phyloP scores from a whole-genome alignment of 2,797 vertebrate species.

The Erethizon dorsatum region DNA sequence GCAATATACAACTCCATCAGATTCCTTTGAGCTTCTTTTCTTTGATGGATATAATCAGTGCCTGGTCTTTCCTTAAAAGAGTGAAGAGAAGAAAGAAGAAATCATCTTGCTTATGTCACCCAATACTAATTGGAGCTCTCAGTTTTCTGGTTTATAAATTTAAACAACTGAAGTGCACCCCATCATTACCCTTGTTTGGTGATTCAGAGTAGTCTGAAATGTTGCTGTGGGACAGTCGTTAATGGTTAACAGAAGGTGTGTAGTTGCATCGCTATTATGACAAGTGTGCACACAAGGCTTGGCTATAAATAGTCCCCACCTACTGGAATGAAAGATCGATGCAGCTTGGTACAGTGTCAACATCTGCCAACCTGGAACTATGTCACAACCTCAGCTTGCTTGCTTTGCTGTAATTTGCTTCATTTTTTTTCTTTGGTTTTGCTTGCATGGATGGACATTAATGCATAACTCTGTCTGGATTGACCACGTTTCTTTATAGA shows the following conservation, averaged over 20 bases:
- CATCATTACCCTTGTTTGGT: slow-evolving; percentile 50
- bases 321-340: slow-evolving; percentile 29
- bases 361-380: slow-evolving; percentile 51
- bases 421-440: slow-evolving; percentile 30
- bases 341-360: slow-evolving; percentile 58
- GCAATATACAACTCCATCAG: background rate
- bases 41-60: background rate
- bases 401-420: background rate
- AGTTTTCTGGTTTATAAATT: background rate
- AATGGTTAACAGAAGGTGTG: slow-evolving; percentile 83
- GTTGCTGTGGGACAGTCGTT: slow-evolving; percentile 6
- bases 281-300: slow-evolving; percentile 50
- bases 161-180: slow-evolving; percentile 1
- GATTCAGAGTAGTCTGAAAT: slow-evolving; percentile 45
- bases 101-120: background rate
- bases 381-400: slow-evolving; percentile 8
- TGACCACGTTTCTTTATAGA: slow-evolving; percentile 65
- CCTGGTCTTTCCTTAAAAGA: background rate
- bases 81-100: background rate
- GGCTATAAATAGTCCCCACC: slow-evolving; percentile 13
- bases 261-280: slow-evolving; percentile 76
- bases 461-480: slow-evolving; percentile 55
- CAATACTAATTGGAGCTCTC: background rate
- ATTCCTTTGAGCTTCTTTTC: background rate
- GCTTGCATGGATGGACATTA: slow-evolving; percentile 4